Percentiles rank a stretch among this genome's conserved stretches.
phyloP scores from a whole-genome alignment of 2,888 invertebrate species.

The Drosophila formosana region DNA sequence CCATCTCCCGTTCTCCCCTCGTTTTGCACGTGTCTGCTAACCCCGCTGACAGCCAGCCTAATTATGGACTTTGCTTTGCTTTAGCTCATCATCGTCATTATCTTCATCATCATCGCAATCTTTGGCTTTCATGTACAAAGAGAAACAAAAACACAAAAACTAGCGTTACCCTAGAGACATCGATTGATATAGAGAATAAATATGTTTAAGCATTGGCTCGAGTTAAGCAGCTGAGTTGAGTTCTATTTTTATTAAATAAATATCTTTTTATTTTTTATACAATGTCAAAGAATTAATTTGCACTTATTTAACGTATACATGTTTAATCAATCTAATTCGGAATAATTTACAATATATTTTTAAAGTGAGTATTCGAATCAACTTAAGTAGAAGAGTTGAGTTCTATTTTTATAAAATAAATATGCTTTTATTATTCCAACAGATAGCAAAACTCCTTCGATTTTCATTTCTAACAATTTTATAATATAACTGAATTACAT shows the following conservation, averaged over 20 bases:
- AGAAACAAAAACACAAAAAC: conserved; percentile 5
- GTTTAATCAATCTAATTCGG: too few relatives aligned
- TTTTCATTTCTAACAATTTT: neutral
- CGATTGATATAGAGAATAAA: neutral
- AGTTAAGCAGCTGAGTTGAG: neutral
- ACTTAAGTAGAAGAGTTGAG: too few relatives aligned
- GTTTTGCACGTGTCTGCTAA: conserved; percentile 24
- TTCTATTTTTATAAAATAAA: too few relatives aligned
- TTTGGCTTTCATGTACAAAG: conserved; percentile 12
- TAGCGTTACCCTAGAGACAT: conserved; percentile 6
- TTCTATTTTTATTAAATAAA: neutral
- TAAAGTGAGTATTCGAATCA: too few relatives aligned
- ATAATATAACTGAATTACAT: too few relatives aligned
- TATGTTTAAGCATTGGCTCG: neutral
- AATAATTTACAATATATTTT: too few relatives aligned
- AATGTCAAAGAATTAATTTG: too few relatives aligned
- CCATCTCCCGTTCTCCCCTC: neutral
- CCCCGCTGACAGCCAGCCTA: conserved; percentile 50
- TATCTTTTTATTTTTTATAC: too few relatives aligned
- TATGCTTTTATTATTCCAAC: too few relatives aligned
- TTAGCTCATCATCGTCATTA: conserved; percentile 4
- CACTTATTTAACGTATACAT: too few relatives aligned
- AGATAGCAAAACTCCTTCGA: too few relatives aligned
- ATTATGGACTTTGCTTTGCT: conserved; percentile 48
- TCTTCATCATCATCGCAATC: conserved; percentile 8